A percentile compares a stretch with the other conserved stretches of the same genome.
These are phyloP conservation scores for Nomada fabriciana DNA, from an alignment of 2,888 invertebrate species.

Conservation along the genomic window DNA sequence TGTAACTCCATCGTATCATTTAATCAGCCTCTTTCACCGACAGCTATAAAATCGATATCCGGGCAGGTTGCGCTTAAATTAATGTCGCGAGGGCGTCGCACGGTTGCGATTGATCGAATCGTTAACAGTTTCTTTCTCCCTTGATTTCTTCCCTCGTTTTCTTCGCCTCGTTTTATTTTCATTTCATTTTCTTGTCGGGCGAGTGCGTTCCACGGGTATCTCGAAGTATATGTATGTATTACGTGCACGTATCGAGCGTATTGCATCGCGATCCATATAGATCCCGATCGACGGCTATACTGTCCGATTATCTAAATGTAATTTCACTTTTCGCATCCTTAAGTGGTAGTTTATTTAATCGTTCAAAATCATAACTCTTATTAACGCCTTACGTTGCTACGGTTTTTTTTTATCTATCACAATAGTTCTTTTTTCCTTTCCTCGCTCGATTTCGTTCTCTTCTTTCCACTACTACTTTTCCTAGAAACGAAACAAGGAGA, in stretches of 20 bases:
- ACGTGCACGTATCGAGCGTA: neutral
- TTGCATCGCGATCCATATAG: slow-evolving; percentile 2
- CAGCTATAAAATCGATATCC: slow-evolving; percentile 74
- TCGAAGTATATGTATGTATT: neutral
- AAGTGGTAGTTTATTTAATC: slow-evolving; percentile 43
- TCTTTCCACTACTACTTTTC: neutral
- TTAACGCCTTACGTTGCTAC: slow-evolving; percentile 46
- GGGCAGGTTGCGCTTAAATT: slow-evolving; percentile 56
- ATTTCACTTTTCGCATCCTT: slow-evolving; percentile 17
- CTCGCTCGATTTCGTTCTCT: no score
- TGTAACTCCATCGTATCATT: slow-evolving; percentile 60
- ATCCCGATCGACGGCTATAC: neutral
- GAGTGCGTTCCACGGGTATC: neutral
- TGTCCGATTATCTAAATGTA: neutral
- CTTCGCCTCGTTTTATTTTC: no score
- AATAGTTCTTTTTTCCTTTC: slow-evolving; percentile 11
- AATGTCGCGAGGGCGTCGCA: slow-evolving; percentile 30
- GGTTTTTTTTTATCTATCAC: slow-evolving; percentile 42
- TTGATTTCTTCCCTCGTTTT: no score
- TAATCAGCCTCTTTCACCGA: slow-evolving; percentile 78
- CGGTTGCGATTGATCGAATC: slow-evolving; percentile 22
- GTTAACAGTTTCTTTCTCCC: neutral
- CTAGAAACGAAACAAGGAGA: slow-evolving; percentile 21
- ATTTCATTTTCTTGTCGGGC: no score
- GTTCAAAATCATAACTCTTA: slow-evolving; percentile 41